Base-by-base conservation (phyloP, 92 coral and sea anemone genomes). In the Umimayanthus kanabou region DNA sequence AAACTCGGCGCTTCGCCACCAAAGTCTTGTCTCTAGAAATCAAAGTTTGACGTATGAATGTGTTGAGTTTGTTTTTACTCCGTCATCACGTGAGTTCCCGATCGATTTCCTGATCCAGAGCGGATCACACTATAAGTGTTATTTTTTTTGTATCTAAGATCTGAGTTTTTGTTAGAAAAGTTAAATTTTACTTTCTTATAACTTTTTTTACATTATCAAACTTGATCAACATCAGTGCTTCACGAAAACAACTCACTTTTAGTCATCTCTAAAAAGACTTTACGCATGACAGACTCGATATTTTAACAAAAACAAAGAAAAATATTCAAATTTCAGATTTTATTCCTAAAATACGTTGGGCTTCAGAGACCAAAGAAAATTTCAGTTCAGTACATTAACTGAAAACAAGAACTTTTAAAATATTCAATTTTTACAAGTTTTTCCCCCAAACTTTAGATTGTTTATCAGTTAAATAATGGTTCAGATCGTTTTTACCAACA, bases 101-200 rank as follows among this genome's bases (percentile, higher is more conserved):
- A 45, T 69, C 42, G 6, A 72, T 83, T 82, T 83, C 87, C 87
- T 83, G 78, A 30, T 83, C 39, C 25, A 14, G n/a, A 70, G 87
- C n/a, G 78, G 13, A 40, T 82, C 53, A 42, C 43, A 40, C 67
- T 14, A 8, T 4, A 28, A 64, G n/a, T 16, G 69, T 79, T 55
- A 53, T 55, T 80, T 57, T 16, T 79, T 5, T 43, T 57, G 40
- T 6, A 18, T 30, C 2, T 23, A 4, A 80, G 3, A 4, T 33
- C 84, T 5, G 2, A 6, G 4, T 1, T 71, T 75, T 3, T 75
- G 79, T 75, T 33, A 4, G 23, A 39, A 16, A 37, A 39, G 53
- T 75, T 39, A 26, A 47, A 1, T 39, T 39, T 7, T 43, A 18
- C 45, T 75, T 75, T 39, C 45, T 18, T 18, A 20, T 18, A 4